A percentile compares a stretch with the other conserved stretches of the same genome.
Evolutionary conservation across 2,113 vertebrate species (phyloP).

Genomic region (Mixornis gularis): DNA sequence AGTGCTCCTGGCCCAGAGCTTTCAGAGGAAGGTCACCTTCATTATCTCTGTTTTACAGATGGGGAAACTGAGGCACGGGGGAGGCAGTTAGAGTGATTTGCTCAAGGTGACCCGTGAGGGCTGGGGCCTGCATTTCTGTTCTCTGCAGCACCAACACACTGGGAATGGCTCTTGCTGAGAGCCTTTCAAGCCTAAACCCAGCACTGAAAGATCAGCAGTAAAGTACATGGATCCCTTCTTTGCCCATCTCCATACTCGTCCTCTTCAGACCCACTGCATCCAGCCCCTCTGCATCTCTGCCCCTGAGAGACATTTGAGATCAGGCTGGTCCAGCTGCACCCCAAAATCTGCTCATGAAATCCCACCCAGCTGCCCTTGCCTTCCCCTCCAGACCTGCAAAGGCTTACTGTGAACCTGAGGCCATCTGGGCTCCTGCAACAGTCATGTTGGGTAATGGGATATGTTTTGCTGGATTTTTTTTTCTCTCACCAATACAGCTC

Average conservation of each 20-base stretch:
- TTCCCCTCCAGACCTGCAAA: background rate
- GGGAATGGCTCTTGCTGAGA: background rate
- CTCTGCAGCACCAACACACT: background rate
- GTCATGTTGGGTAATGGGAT: background rate
- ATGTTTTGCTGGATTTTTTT: background rate
- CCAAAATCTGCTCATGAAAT: background rate
- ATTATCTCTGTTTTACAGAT: background rate
- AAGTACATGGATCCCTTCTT: rapidly evolving
- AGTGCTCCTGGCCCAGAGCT: rapidly evolving
- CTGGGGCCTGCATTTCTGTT: rapidly evolving
- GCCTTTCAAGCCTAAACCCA: background rate
- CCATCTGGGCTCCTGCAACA: background rate
- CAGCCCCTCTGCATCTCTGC: background rate
- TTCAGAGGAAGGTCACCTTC: background rate
- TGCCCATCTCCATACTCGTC: background rate
- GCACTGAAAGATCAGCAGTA: background rate
- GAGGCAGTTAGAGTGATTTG: background rate
- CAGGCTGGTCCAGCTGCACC: background rate
- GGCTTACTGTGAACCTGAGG: background rate
- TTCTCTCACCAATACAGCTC: background rate
- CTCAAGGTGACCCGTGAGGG: background rate
- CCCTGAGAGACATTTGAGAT: background rate
- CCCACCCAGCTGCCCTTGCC: background rate
- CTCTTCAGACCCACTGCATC: background rate
- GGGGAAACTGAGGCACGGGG: background rate